These are phyloP conservation scores for Cygnus olor DNA, from an alignment of 2,797 vertebrate species.

Conservation along the genomic window DNA sequence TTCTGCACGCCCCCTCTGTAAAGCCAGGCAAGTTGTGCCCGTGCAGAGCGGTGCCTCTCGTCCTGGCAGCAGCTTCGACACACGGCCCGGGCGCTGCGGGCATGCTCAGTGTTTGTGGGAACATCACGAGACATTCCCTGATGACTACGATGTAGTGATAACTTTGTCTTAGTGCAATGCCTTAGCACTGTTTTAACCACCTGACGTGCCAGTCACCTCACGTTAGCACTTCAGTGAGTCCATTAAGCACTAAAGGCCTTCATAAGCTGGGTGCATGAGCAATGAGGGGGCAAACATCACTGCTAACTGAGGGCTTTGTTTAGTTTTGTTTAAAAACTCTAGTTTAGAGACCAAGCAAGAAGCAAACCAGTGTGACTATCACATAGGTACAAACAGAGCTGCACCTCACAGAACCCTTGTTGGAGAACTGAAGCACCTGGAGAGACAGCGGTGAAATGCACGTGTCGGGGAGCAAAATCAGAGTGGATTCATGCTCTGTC, in stretches of 20 bases:
- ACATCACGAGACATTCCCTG: conserved; percentile 8
- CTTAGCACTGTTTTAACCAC: conserved; percentile 73
- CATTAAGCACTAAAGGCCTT: conserved; percentile 68
- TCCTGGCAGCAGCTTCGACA: background rate
- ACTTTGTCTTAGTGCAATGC: conserved; percentile 54
- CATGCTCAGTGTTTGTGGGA: background rate
- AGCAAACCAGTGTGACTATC: background rate
- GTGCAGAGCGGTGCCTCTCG: background rate
- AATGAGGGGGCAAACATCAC: conserved; percentile 24
- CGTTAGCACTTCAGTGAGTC: conserved; percentile 71
- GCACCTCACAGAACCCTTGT: rapidly evolving
- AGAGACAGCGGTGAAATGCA: background rate
- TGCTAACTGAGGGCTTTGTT: background rate
- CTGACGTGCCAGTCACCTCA: conserved; percentile 66
- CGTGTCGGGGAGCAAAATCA: rapidly evolving
- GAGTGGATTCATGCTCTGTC: rapidly evolving
- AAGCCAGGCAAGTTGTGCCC: background rate
- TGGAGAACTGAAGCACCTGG: rapidly evolving
- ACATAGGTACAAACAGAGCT: rapidly evolving
- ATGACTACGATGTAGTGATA: conserved; percentile 43
- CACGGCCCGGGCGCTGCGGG: background rate
- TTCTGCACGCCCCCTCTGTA: background rate
- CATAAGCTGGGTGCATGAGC: conserved; percentile 21
- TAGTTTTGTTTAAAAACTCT: background rate
- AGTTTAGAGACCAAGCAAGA: background rate